These are phyloP conservation scores for Nansenia antarctica DNA, from an alignment of 2,113 vertebrate genomes.

Conservation along the genomic window DNA sequence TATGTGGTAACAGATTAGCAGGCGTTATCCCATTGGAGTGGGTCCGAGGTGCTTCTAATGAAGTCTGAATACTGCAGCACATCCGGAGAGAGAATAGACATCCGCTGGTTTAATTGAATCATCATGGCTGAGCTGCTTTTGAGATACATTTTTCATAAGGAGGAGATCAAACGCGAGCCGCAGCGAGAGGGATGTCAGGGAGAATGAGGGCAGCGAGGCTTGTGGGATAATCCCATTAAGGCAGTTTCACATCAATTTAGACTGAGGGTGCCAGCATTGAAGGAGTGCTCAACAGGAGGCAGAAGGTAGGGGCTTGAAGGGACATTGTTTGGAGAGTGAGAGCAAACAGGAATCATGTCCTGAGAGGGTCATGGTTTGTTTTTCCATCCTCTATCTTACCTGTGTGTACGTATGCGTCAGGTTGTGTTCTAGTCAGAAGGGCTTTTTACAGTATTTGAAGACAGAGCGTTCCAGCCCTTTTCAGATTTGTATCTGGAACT, in stretches of 20 bases:
- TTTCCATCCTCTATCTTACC: too few species aligned
- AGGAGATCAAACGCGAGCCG: conserved; percentile 63
- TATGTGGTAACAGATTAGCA: conserved; percentile 44
- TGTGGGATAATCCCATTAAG: conserved; percentile 74
- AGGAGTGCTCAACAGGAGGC: conserved; percentile 17
- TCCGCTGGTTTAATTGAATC: conserved; percentile 71
- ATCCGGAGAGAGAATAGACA: conserved; percentile 48
- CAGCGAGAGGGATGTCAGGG: conserved; percentile 50
- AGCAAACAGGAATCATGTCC: conserved; percentile 22
- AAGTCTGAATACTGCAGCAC: conserved; percentile 62
- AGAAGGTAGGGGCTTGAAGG: conserved; percentile 10
- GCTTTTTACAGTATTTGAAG: too few species aligned
- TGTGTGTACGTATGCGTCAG: too few species aligned
- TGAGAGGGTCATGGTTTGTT: not conserved
- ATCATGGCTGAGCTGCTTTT: conserved; percentile 65
- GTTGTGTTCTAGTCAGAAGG: too few species aligned
- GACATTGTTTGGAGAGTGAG: conserved; percentile 28
- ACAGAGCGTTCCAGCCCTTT: too few species aligned
- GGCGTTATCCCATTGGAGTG: conserved; percentile 31
- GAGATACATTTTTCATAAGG: conserved; percentile 68
- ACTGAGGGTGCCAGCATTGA: conserved; percentile 34
- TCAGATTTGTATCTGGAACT: conserved; percentile 49
- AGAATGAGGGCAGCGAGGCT: conserved; percentile 65
- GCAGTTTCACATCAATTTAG: conserved; percentile 52
- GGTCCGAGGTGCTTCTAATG: conserved; percentile 46